Evolutionary conservation across 2,113 vertebrate genomes (phyloP), one percentile per base, ranked within the genome.

Genomic region (Notechis scutatus): DNA sequence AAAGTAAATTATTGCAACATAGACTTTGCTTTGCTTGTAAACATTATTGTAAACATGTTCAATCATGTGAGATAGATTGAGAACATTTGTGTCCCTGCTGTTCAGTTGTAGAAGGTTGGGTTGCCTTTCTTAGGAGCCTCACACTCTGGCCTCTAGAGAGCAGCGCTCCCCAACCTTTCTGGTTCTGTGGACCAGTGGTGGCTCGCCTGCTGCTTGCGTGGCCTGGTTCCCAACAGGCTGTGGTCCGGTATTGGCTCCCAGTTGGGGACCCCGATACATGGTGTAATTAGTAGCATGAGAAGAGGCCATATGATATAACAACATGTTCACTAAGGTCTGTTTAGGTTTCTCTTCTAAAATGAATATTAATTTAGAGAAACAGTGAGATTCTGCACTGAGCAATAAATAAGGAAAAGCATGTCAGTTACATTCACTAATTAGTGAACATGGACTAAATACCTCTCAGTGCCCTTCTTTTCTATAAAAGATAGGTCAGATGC

Each of bases 271-370:
- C 61, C 14, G 11, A n/a, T 64, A 64, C 29, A 64, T 29, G 12
- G 69, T 81, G 74, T 42, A 81, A 87, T 74, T 52, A 56, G 61
- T 94, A 94, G 81, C 74, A 89, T 15, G 59, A 95, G 91, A 93
- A 23, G 90, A 64, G 89, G 64, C 95, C 94, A 89, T 94, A 87
- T 94, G 90, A 92, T 94, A 93, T 96, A 87, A 61, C 92, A 92
- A 85, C 92, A 15, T 52, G 81, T 87, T 95, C 94, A 61, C 81
- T 91, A 34, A 93, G 95, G 94, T 96, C 95, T 96, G 96, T 93
- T 96, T 92, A 91, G 23, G 86, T 29, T 95, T 92, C 86, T 92
- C 90, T 90, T 93, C 90, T 47, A 92, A 95, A 89, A 89, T 95
- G 85, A 93, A 89, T 56, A 59, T 47, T 88, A 14, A 88, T 96